Base-by-base conservation (phyloP, 2,113 vertebrate genomes). In the Python bivittatus region DNA sequence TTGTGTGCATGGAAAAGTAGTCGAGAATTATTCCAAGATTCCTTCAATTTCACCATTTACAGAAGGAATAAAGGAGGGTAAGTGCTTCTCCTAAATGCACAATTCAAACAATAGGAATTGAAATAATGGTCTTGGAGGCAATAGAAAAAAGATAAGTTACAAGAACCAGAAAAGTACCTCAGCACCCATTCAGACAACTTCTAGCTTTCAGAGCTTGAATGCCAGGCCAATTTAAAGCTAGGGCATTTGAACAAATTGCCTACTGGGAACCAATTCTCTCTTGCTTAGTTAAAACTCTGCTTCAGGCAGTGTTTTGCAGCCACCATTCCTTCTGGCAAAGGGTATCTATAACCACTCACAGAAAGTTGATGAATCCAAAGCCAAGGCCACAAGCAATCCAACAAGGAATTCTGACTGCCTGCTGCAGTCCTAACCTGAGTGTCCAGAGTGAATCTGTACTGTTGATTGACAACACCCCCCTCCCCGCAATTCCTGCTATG, bases 261-360 rank as follows among this genome's bases (percentile, higher is more conserved):
- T 85, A 54, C 79, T 86, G 86, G 58, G 58, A 91, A 44, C 87
- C 79, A 91, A n/a, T 61, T 84, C 86, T 72, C 58, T 53, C 86
- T 83, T 88, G 72, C 57, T 87, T 90, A 87, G 64, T 44, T 56
- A 90, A 79, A 48, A 58, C 54, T 57, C 89, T 79, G 85, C 92
- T 84, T 90, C 79, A 90, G 61, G 60, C 92, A 89, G 60, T 86
- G 88, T 87, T 61, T 64, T 52, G 90, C 92, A 89, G 90, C 86
- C 72, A 86, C 92, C 58, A 91, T 86, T 85, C 90, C 90, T 91
- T 57, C 86, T 88, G 91, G 88, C 57, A 61, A 89, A 85, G 88
- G 85, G 57, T 53, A 64, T 17, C 64, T 22, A 83, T 68, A 29
- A 83, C 84, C 64, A 88, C 79, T 92, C 91, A 92, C 44, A 64